Evolutionary conservation across 2,113 vertebrate species (phyloP), one percentile per base, ranked within the genome.

Genomic region (Poecilia latipinna): DNA sequence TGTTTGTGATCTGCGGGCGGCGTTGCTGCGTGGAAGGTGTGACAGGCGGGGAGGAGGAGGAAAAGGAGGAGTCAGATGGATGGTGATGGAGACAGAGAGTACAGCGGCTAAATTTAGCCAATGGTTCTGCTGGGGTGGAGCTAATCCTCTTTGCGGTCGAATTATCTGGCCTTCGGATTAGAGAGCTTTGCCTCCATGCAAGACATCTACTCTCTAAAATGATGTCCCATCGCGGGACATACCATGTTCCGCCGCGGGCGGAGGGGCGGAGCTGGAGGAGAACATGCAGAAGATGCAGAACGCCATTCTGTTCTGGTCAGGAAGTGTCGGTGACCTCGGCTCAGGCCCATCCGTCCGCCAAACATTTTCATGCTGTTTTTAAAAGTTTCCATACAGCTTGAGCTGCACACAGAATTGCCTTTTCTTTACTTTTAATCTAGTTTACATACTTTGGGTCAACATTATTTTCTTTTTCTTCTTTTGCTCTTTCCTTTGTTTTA

Each of bases 131-230:
- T 93, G 90, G 91, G 90, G 95, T 95, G 95, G 90, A 93, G 95
- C 91, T 99, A 98, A 99, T 98, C 97, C 95, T 96, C 97, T 99
- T 98, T 96, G 91, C 89, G 83, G 48, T 76, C 85, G 88, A 95
- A 95, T 96, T 96, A 96, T 96, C 95, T 93, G 93, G 88, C 89
- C 88, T 77, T 86, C 72, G 96, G 96, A 97, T 98, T 98, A 97
- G 87, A 94, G 92, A 86, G 94, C 89, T 95, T 95, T 96, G 93
- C 91, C 89, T 93, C 84, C 87, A 85, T 87, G 91, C 91, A 93
- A 91, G 89, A 92, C 90, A 93, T 94, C 90, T 90, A 92, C 91
- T 93, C 92, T 90, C 88, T 82, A 87, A 90, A 93, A 93, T 91
- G 92, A 93, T 87, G 91, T 88, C 88, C 91, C 82, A 72, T 65